Evolutionary conservation across 2,888 invertebrate genomes (phyloP).

Genomic region (Dysmachus trigonus): DNA sequence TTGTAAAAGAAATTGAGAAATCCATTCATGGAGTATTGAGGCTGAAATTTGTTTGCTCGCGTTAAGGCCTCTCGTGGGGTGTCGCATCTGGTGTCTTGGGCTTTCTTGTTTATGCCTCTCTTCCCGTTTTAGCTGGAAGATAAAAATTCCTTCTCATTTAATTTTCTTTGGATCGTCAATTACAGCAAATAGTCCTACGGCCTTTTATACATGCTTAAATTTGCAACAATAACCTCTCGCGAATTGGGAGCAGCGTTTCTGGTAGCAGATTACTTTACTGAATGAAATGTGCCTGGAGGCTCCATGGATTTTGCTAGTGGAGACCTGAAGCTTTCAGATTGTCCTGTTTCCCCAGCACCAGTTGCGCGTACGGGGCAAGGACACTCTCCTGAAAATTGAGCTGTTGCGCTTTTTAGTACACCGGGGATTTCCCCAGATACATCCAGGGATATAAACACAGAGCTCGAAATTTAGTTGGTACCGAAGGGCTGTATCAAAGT

Average conservation of each 20-base stretch:
- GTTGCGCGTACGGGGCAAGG: constrained; percentile 22
- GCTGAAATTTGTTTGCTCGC: not conserved
- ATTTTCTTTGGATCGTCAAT: constrained; percentile 17
- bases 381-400: constrained; percentile 14
- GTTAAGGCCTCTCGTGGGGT: not conserved
- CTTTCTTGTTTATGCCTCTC: not conserved
- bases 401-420: constrained; percentile 50
- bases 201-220: not conserved
- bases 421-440: constrained; percentile 36
- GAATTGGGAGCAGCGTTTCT: not conserved
- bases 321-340: not conserved
- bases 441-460: constrained; percentile 46
- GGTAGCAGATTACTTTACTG: not conserved
- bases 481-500: constrained; percentile 31
- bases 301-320: not conserved
- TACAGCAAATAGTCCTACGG: constrained; percentile 16
- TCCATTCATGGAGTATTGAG: not conserved
- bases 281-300: constrained; percentile 7
- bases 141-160: constrained; percentile 25
- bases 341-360: constrained; percentile 1
- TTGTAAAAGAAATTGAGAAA: constrained; percentile 22
- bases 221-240: not conserved
- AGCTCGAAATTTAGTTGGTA: not conserved
- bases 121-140: not conserved
- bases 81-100: not conserved